A percentile compares a stretch with the other conserved stretches of the same genome.
phyloP scores from a whole-genome alignment of 2,888 invertebrate genomes.

The Xanthorhoe spadicearia region DNA sequence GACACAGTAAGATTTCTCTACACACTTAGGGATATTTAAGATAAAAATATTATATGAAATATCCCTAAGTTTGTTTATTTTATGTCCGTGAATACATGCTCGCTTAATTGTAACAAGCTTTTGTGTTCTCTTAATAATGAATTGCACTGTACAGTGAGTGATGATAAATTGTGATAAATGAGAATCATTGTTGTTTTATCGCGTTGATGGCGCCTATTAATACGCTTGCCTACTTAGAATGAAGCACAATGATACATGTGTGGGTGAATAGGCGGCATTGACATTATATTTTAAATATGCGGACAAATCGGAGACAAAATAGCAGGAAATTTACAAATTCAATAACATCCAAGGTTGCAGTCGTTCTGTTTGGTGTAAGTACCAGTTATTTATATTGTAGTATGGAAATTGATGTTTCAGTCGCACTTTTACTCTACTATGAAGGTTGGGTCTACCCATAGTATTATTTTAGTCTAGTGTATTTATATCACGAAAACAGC shows the following conservation, averaged over 20 bases:
- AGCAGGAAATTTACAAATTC: background rate
- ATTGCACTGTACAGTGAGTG: constrained; percentile 19
- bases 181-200: constrained; percentile 33
- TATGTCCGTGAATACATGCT: background rate
- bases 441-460: background rate
- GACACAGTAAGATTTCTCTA: no score
- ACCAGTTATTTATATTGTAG: background rate
- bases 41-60: no score
- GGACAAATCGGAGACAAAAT: background rate
- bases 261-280: constrained; percentile 28
- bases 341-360: background rate
- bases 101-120: background rate
- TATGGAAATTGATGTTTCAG: background rate
- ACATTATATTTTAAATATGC: constrained; percentile 4
- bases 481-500: constrained; percentile 4
- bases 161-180: constrained; percentile 32
- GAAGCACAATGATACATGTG: constrained; percentile 27
- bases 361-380: background rate
- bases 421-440: background rate
- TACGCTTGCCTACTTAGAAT: constrained; percentile 24
- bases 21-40: no score
- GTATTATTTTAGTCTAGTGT: background rate
- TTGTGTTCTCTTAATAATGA: constrained; percentile 21
- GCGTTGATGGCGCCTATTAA: constrained; percentile 36
- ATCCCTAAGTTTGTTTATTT: background rate